Conservation (phyloP, 92 coral and sea anemone species). For the Palythoa grandis region DNA sequence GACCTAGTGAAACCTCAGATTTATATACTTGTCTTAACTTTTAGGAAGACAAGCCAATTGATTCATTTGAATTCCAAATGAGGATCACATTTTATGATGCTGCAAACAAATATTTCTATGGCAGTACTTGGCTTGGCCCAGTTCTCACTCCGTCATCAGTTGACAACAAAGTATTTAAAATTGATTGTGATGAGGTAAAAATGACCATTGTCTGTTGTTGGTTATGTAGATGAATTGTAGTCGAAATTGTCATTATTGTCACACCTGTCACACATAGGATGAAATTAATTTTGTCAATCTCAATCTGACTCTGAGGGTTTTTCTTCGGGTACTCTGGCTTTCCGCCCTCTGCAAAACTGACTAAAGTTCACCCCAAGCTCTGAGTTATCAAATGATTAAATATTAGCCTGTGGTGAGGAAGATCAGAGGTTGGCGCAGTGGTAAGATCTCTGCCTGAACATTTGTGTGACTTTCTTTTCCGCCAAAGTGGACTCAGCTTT, state of each 20-base stretch:
- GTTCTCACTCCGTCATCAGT: constrained; percentile 58
- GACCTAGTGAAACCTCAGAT: background rate
- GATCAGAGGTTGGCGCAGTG: too few relatives aligned
- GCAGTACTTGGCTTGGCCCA: constrained; percentile 99
- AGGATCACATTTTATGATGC: constrained; percentile 92
- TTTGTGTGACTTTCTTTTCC: too few relatives aligned
- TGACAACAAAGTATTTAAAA: constrained; percentile 64
- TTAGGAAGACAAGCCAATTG: constrained; percentile 60
- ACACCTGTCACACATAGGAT: background rate
- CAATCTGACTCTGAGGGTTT: too few relatives aligned
- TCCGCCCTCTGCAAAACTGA: too few relatives aligned
- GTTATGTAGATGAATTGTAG: background rate
- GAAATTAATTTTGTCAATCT: too few relatives aligned
- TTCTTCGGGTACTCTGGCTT: too few relatives aligned
- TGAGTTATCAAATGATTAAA: too few relatives aligned
- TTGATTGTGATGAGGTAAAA: constrained; percentile 92
- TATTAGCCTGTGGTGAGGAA: too few relatives aligned
- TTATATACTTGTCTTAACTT: background rate
- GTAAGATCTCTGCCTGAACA: too few relatives aligned
- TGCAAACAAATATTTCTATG: constrained; percentile 89
- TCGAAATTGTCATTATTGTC: background rate
- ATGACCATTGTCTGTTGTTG: background rate
- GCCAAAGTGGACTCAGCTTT: too few relatives aligned
- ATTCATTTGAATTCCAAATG: constrained; percentile 83
- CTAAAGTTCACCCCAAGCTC: too few relatives aligned